Base-by-base conservation (phyloP, 2,113 vertebrate genomes). In the Cephalopholis sonnerati region DNA sequence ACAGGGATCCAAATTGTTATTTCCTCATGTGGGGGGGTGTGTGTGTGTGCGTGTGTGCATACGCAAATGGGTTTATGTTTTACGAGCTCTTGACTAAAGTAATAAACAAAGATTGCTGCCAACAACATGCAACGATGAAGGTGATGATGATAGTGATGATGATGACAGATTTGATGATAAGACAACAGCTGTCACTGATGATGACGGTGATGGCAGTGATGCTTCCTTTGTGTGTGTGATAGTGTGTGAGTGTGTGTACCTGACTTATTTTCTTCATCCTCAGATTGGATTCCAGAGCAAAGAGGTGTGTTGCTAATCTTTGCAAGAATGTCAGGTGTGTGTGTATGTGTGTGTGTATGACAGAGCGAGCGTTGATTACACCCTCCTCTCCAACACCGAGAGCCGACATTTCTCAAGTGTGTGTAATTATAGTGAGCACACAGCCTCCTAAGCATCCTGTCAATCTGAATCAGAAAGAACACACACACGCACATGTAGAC, bases 391-490 rank as follows among this genome's bases (percentile, higher is more conserved):
- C 88, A 87, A 90, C 90, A 84, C 89, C 16, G 77, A 91, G 93
- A 93, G 89, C 87, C 87, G 87, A 87, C 89, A 92, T 93, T 95
- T 94, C 93, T 94, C 94, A 92, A 94, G 94, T 93, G 92, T 91
- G 89, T 94, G 94, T 95, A 94, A 95, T 96, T 96, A 95, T 81
- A 93, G 94, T 93, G 90, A 94, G 93, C 92, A 83, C 89, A 93
- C 87, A 88, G 87, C 92, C 92, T 95, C 92, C 93, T 94, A 93
- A 93, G 89, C 93, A 90, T 93, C 89, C 92, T 95, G 94, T 94
- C 95, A 95, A 94, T 95, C 95, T 91, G 74, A 94, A 94, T 95
- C 93, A 93, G 83, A 93, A 92, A 88, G 86, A 88, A 91, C 86
- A 88, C 88, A 87, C 88, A 91, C 87, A 81, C 51, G 27, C 62